These are phyloP conservation scores for Athalia cordata DNA, from an alignment of 2,888 invertebrate genomes.

Conservation along the genomic window DNA sequence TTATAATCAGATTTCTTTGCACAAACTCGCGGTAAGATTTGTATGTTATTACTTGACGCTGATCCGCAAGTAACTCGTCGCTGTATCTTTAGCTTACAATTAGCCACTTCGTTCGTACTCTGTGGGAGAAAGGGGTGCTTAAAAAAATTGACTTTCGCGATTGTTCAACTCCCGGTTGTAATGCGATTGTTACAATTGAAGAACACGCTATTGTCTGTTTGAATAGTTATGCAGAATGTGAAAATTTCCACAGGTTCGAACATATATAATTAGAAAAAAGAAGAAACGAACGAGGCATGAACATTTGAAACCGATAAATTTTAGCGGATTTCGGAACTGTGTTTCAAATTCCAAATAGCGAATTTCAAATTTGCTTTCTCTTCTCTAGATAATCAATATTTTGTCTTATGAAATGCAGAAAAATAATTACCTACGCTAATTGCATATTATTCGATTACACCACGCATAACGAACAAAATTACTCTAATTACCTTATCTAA, in stretches of 20 bases:
- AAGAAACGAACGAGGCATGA: too few species aligned
- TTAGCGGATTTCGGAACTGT: too few species aligned
- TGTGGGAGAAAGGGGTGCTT: conserved; percentile 13
- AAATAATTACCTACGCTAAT: neutral
- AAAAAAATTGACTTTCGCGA: conserved; percentile 34
- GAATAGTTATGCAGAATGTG: too few species aligned
- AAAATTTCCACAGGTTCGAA: too few species aligned
- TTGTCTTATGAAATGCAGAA: neutral
- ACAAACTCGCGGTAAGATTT: neutral
- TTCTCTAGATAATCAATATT: neutral
- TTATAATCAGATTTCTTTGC: neutral
- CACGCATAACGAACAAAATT: neutral
- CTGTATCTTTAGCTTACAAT: conserved; percentile 4
- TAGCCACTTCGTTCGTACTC: conserved; percentile 12
- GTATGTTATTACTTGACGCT: neutral
- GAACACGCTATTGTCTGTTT: too few species aligned
- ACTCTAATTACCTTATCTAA: neutral
- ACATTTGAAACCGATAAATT: too few species aligned
- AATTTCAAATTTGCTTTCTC: too few species aligned
- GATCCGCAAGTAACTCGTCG: neutral
- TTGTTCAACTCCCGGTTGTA: neutral
- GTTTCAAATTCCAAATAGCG: too few species aligned
- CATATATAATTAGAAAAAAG: too few species aligned
- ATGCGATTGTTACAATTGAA: neutral
- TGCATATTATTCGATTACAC: neutral